Conservation (phyloP, 2,113 vertebrate species). For the Andinoacara biseriatus region DNA sequence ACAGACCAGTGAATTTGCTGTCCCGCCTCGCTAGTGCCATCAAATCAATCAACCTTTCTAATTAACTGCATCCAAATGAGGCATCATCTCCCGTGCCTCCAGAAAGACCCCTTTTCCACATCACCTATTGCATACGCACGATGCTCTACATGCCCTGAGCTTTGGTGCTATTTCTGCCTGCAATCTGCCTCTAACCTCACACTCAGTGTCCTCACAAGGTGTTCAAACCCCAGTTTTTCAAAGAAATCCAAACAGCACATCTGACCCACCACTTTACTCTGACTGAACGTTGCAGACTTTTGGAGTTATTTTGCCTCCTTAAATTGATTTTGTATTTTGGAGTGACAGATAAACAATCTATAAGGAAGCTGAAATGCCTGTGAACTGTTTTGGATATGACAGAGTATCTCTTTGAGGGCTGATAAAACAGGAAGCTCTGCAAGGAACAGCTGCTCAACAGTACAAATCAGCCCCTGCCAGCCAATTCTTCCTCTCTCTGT, state of each 20-base stretch:
- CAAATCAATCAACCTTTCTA: constrained; percentile 80
- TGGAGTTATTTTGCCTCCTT: neutral
- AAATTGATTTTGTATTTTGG: constrained; percentile 3
- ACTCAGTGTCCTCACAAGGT: neutral
- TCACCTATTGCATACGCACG: constrained; percentile 36
- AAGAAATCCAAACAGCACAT: constrained; percentile 1
- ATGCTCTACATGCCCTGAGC: constrained; percentile 23
- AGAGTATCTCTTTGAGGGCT: constrained; percentile 52
- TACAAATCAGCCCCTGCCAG: constrained; percentile 53
- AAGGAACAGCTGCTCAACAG: constrained; percentile 69
- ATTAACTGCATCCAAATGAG: constrained; percentile 81
- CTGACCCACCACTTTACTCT: neutral
- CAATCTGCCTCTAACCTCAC: constrained; percentile 33
- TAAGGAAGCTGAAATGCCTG: constrained; percentile 21
- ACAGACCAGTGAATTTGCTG: constrained; percentile 70
- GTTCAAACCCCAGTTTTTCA: neutral
- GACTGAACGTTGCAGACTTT: neutral
- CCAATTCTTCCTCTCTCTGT: constrained; percentile 23
- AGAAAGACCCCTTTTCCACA: constrained; percentile 53
- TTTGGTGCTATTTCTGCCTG: constrained; percentile 51
- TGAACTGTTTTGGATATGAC: constrained; percentile 40
- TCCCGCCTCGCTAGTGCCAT: constrained; percentile 66
- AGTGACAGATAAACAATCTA: neutral
- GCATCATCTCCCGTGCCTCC: constrained; percentile 36
- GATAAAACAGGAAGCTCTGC: constrained; percentile 59